Evolutionary conservation across 2,797 vertebrate genomes (phyloP).

Genomic region (Cryptoblepharus egeriae): DNA sequence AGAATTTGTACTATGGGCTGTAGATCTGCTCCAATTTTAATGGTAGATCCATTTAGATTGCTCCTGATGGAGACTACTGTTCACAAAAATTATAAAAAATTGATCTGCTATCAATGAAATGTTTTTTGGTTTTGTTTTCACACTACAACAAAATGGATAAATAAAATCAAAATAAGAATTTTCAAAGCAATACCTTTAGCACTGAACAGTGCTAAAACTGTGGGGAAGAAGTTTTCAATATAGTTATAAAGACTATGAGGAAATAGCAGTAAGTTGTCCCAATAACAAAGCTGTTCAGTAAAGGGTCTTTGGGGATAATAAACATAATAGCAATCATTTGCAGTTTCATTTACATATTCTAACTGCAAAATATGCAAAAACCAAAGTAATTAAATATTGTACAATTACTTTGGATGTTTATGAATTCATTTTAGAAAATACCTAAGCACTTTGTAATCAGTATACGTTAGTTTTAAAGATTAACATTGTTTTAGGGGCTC

Average conservation of each 20-base stretch:
- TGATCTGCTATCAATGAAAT: background rate
- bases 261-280: background rate
- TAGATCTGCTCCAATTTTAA: too few species aligned
- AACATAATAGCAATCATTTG: background rate
- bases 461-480: slow-evolving; percentile 27
- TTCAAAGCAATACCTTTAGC: background rate
- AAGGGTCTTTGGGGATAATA: background rate
- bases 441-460: slow-evolving; percentile 8
- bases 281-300: background rate
- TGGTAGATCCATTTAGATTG: too few species aligned
- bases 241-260: background rate
- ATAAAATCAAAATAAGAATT: background rate
- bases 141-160: background rate
- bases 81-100: background rate
- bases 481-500: background rate
- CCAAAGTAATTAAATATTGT: background rate
- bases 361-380: background rate
- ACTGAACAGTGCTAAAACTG: background rate
- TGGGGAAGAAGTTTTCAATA: background rate
- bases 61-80: background rate
- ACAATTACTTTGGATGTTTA: background rate
- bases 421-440: slow-evolving; percentile 13
- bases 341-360: background rate
- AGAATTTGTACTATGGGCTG: too few species aligned
- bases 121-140: background rate